Base-by-base conservation (phyloP, 1,140 invertebrate genomes). In the Drosophila orosa region DNA sequence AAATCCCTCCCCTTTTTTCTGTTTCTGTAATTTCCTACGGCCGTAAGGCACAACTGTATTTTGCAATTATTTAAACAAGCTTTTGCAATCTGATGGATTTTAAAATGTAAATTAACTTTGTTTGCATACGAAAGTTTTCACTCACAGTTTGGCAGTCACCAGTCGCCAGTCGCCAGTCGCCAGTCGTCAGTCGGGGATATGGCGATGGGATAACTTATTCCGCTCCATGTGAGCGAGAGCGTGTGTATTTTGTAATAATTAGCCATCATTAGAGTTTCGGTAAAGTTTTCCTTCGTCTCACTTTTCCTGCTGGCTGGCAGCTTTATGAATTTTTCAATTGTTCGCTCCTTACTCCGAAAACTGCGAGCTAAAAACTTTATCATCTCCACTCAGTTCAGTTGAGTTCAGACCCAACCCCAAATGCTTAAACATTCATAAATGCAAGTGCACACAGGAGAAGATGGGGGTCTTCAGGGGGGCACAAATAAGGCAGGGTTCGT, bases 351-450 rank as follows among this genome's bases (percentile, higher is more conserved):
- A 35, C 59, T 55, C 39, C 40, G 8, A 24, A n/a, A 56, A 58
- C 57, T 44, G 45, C 22, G 10, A 40, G 48, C 57, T 56, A 22
- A 48, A 75, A 75, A 75, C 73, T 75, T 75, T 75, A 57, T 66
- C 73, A 57, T 66, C 73, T 75, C 60, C 60, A 67, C 44, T 67
- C 65, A 35, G 65, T 65, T 65, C 60, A 50, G 60, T 50, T 67
- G 65, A 44, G 79, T 81, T 71, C 61, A 72, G 57, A 17, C 15
- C 61, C 61, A 25, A 57, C 65, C 66, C 58, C 39, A 58, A 87
- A 77, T 79, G 66, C 79, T 86, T 83, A 86, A 86, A 87, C 78
- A 86, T 86, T 86, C 83, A 86, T 86, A 86, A 87, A 87, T 87
- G 79, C 82, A 82, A 86, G 75, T 68, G 82, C 78, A 67, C 66